Evolutionary conservation across 2,113 vertebrate species (phyloP), one percentile per base, ranked within the genome.

Genomic region (Trematomus loennbergii): DNA sequence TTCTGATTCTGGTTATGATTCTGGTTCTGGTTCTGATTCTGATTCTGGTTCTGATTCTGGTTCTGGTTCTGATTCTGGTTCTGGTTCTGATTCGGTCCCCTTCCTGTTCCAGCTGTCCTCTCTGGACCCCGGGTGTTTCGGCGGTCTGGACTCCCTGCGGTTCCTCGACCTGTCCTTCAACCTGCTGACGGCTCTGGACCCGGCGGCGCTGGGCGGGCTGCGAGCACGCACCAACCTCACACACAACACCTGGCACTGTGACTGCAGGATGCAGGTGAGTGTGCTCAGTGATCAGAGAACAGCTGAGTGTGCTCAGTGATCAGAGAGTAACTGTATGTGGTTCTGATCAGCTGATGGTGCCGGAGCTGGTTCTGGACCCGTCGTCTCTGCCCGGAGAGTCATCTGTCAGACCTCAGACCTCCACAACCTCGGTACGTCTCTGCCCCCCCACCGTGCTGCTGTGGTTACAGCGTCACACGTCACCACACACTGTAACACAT

Each of bases 241-340:
- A 0, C 87, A 94, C 88, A 97, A 94, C 88, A 97, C 95, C 0
- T 97, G 96, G 96, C 94, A 85, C 87, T 97, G 97, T 0, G 96
- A 97, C 93, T 97, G 97, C 33, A 92, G 92, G 63, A 95, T 97
- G 83, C 96, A 97, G 93, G 95, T 83, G 54, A 57, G 25, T 2
- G 22, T 22, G 22, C 2, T 22, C 22, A 22, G 22, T 22, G 22
- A 22, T 22, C 22, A 22, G 22, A 22, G 22, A 22, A n/a, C 96
- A 97, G 93, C 95, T 83, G 54, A 57, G 25, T 2, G 22, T 22
- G 22, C 2, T 22, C 22, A 22, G 22, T 22, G 22, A 22, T 22
- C 22, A 22, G 22, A 22, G 22, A 22, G 22, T 22, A 22, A 22
- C 22, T 22, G 22, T 22, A 22, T 22, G 22, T 22, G 22, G 22